Evolutionary conservation across 1,140 invertebrate genomes (phyloP), one percentile per base, ranked within the genome.

Genomic region (Pomacea maculata): DNA sequence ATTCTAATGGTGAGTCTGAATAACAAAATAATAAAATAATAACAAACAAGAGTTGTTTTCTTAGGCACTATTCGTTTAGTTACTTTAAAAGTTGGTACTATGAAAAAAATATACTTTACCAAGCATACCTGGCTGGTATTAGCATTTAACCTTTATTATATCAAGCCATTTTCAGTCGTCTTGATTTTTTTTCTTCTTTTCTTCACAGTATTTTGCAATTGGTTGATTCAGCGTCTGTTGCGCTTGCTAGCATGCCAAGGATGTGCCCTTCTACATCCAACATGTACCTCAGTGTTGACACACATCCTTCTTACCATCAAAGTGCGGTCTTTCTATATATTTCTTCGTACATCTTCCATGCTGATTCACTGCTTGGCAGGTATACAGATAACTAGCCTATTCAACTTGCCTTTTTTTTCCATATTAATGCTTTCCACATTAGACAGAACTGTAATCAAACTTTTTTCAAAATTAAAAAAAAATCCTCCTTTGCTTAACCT

Each of bases 141-240:
- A 45, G 34, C 34, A 70, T 12, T 29, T 29, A 12, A 11, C 11
- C 68, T 70, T 70, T 45, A 12, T 70, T 70, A 15, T 29, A 70
- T 70, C 34, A 45, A 45, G 34, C 6, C n/a, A 70, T 70, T 70
- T 70, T 12, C 5, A 25, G 21, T 45, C 11, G n/a, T 45, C 21
- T 11, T 29, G 19, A 25, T 57, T 17, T 9, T 6, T 6, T 45
- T 64, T 61, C 17, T n/a, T 55, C 61, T 65, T 17, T 75, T 34
- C 77, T 64, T 84, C 82, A 29, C 80, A 86, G 87, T 78, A 55
- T 86, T 86, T 70, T 82, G 83, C 17, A 78, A 79, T 0, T 88
- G 87, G 87, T 84, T 84, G 55, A 78, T 86, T 81, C 61, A 77
- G 82, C 54, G 57, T 65, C 72, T 86, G 15, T 70, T 86, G 12